Conservation (phyloP, 1,140 invertebrate species). For the Chrysomallon squamiferum region DNA sequence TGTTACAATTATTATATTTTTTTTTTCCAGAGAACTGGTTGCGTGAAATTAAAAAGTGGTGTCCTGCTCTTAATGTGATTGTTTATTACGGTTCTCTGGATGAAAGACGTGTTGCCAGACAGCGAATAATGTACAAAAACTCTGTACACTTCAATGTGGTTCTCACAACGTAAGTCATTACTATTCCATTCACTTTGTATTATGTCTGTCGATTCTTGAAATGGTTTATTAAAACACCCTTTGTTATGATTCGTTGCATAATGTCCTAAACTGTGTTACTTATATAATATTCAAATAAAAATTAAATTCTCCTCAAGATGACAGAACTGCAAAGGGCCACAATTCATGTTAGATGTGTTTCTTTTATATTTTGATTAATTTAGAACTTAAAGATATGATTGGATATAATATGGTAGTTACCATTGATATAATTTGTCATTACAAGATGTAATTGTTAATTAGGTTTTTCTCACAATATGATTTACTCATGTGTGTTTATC, state of each 20-base stretch:
- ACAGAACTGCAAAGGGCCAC: background rate
- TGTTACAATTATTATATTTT: background rate
- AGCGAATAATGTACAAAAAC: constrained; percentile 75
- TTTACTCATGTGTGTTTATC: too few species aligned
- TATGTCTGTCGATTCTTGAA: background rate
- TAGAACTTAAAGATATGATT: too few species aligned
- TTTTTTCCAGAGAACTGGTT: constrained; percentile 81
- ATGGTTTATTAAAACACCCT: background rate
- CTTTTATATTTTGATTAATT: too few species aligned
- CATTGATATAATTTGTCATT: too few species aligned
- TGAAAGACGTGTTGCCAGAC: constrained; percentile 78
- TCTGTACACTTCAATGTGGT: constrained; percentile 82
- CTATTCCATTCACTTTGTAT: background rate
- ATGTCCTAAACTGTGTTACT: background rate
- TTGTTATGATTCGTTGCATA: background rate
- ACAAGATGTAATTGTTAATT: too few species aligned
- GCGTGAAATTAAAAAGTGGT: constrained; percentile 84
- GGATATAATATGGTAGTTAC: too few species aligned
- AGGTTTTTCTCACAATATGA: too few species aligned
- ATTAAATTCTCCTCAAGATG: too few species aligned
- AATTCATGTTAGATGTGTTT: too few species aligned
- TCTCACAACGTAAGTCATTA: constrained; percentile 78
- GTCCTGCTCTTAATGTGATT: constrained; percentile 76
- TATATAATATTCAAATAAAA: background rate
- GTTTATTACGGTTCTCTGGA: constrained; percentile 89